Conservation (phyloP, 2,888 invertebrate genomes). For the Macaria liturata region DNA sequence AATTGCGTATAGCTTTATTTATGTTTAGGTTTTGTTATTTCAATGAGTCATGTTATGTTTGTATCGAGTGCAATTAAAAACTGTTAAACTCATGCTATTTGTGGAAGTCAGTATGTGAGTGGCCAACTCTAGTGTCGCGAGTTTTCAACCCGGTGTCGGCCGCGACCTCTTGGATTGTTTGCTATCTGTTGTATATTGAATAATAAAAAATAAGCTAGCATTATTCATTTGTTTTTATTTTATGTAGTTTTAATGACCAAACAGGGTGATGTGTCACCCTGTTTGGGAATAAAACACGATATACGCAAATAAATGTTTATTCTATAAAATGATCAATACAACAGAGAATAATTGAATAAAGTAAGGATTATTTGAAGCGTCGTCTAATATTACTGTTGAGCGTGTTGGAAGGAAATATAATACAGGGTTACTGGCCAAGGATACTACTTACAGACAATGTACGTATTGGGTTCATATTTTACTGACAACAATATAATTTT, state of each 20-base stretch:
- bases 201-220: conserved; percentile 26
- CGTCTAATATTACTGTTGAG: conserved; percentile 27
- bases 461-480: too few relatives aligned
- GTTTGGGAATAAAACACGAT: neutral
- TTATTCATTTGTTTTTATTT: neutral
- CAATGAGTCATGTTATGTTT: too few relatives aligned
- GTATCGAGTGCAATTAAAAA: too few relatives aligned
- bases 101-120: too few relatives aligned
- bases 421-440: neutral
- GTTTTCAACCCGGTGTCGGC: too few relatives aligned
- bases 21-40: too few relatives aligned
- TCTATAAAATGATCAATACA: conserved; percentile 25
- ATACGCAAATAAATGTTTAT: conserved; percentile 28
- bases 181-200: conserved; percentile 27
- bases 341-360: conserved; percentile 24
- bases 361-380: conserved; percentile 26
- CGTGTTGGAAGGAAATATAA: conserved; percentile 23
- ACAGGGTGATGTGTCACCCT: neutral
- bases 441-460: too few relatives aligned
- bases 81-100: too few relatives aligned
- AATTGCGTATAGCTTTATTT: too few relatives aligned
- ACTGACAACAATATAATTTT: too few relatives aligned
- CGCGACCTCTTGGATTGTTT: neutral
- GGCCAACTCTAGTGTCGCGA: too few relatives aligned
- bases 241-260: neutral